Evolutionary conservation across 2,113 vertebrate species (phyloP), one percentile per base, ranked within the genome.

Genomic region (Boleophthalmus pectinirostris): DNA sequence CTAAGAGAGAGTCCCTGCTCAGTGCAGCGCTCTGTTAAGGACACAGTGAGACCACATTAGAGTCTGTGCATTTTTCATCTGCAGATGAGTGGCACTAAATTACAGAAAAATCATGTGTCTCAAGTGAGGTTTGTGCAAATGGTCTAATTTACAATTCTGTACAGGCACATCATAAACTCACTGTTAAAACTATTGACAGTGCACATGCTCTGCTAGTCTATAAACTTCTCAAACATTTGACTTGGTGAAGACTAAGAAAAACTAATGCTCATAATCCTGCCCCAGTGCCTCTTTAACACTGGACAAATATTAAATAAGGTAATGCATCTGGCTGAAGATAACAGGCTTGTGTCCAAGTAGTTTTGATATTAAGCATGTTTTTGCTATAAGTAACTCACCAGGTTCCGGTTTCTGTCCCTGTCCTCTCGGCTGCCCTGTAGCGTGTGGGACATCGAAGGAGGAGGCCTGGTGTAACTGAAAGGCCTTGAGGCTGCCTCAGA

Each of bases 351-450:
- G 49, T 63, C 16, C 29, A n/a, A n/a, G 1, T 33, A 60, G 57
- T 15, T 25, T 60, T 29, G 12, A 60, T 29, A 12, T 33, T 10
- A 20, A 43, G 18, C 33, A 11, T 64, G 35, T 61, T 72, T 69
- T 69, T 82, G 76, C 82, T 91, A 93, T 51, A 93, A 78, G 72
- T 93, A 92, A 94, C 96, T 96, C 93, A 99, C 97, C 88, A 95
- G 83, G 92, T 98, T 97, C 86, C 94, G 94, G 89, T 85, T 82
- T 61, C 92, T 92, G 61, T 97, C 95, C 81, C 94, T 94, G 49
- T 97, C 97, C 70, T 96, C 97, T 84, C 95, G 93, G 90, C 82
- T 92, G 85, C 94, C 95, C 69, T 96, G 96, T 0, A 96, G 90
- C 49, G 92, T 88, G 21, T 96, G 95, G 13, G 95, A 91, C 81